Base-by-base conservation (phyloP, 2,888 invertebrate genomes). In the Griposia aprilina region DNA sequence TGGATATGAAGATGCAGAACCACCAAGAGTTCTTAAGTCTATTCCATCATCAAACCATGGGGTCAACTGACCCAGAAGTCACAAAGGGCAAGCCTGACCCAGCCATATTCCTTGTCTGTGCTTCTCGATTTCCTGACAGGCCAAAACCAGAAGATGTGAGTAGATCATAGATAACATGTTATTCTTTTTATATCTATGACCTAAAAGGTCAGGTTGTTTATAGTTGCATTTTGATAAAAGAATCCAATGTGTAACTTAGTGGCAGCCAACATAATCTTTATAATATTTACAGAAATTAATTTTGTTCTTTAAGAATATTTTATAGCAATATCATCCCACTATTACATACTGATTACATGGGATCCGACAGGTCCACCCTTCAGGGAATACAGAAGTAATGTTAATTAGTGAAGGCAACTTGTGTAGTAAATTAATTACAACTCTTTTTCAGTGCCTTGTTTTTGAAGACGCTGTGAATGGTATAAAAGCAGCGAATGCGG, bases 391-490 rank as follows among this genome's bases (percentile, higher is more conserved):
- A 48, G 45, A 45, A 23, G 10, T 36, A 23, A 63, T 63, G 0
- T 20, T 23, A 20, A 36, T 6, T 62, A 70, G 15, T 30, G 15
- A 55, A 55, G 11, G 26, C 15, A 48, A 60, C 20, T n/a, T 55
- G 15, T 75, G 8, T 10, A 30, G 23, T 57, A 36, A 26, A 63
- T 30, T 48, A 5, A 26, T 36, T 48, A 0, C 23, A 0, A 4
- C 5, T 15, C 4, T 23, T 30, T 74, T 57, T 70, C 95, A 98
- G 98, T 98, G 98, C 91, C 94, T 99, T 79, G 99, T 99, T 0
- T 98, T 99, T 94, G 99, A 99, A 96, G 99, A 99, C 96, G 98
- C 99, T 6, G 98, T 98, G 0, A 99, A 99, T 94, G 99, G 99
- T 1, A 98, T 99, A 0, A 97, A 97, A 86, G 98, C 98, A 20